Base-by-base conservation (phyloP, 2,797 vertebrate species). In the Denticeps clupeoides region DNA sequence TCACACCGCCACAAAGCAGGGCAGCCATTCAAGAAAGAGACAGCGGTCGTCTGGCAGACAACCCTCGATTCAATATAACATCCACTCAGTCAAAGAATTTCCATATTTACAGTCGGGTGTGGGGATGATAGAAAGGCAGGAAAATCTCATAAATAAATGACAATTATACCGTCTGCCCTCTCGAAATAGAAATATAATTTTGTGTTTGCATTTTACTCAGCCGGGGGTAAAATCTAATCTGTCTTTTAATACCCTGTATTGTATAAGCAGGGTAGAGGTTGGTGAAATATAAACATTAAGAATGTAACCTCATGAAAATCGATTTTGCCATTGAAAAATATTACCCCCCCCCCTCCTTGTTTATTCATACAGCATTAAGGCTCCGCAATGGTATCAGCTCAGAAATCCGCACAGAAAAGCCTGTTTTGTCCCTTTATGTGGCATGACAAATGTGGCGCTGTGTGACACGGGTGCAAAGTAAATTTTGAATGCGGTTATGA, bases 131-230 rank as follows among this genome's bases (percentile, higher is more conserved):
- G 55, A 53, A 54, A 77, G 78, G 82, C 62, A 66, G 64, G 81
- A 81, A 84, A 74, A 80, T 50, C 86, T 88, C 86, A 95, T 94
- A 95, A 93, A 94, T 95, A 92, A 94, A 88, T 89, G 75, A 91
- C 87, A 90, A 89, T n/a, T 90, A 83, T 90, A 83, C 75, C 73
- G 71, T 75, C 75, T 82, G 86, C 82, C 82, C 77, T 75, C 75
- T 78, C 82, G 82, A 88, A 89, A 90, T 83, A 80, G 82, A 83
- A 82, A 88, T 84, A 89, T 89, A 88, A 91, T 90, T 90, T 86
- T 86, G 77, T 83, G 84, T 90, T 90, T 89, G 87, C 85, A 87
- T 92, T 89, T 89, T 84, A 87, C 83, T 87, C 81, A 70, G 73
- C 77, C 67, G 72, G n/a, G n/a, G 83, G 77, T 84, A 88, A 88